Conservation (phyloP, 64 coral and sea anemone species). For the Trachythela sp. region DNA sequence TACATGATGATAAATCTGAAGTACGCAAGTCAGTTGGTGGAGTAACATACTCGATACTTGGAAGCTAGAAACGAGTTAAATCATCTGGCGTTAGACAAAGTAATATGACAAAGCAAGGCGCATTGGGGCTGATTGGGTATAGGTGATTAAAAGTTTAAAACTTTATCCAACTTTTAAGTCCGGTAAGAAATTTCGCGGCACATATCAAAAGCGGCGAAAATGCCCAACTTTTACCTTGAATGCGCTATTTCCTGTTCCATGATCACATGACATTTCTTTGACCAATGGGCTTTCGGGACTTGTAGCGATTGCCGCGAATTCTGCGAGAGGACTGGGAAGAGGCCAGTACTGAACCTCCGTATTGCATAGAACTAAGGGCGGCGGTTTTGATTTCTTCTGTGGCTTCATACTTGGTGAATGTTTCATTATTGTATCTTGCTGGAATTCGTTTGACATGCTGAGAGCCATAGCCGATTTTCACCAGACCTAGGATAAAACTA, state of each 20-base stretch:
- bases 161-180: too few species aligned
- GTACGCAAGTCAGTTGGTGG: too few species aligned
- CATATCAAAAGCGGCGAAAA: too few species aligned
- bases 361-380: constrained; percentile 27
- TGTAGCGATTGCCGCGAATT: constrained; percentile 82
- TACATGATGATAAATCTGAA: neutral
- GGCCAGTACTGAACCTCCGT: neutral
- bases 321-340: constrained; percentile 39
- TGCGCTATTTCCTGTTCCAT: neutral
- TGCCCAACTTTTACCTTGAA: neutral
- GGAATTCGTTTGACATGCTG: too few species aligned
- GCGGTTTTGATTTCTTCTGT: constrained; percentile 32
- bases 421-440: neutral
- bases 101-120: too few species aligned
- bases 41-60: neutral
- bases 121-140: too few species aligned
- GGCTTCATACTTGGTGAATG: neutral
- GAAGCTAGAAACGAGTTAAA: neutral
- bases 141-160: too few species aligned
- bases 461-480: too few species aligned
- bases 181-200: too few species aligned
- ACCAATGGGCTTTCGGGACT: constrained; percentile 84
- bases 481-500: too few species aligned
- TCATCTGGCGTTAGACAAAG: too few species aligned
- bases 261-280: constrained; percentile 39